Evolutionary conservation across 2,113 vertebrate genomes (phyloP).

Genomic region (Semnornis frantzii): DNA sequence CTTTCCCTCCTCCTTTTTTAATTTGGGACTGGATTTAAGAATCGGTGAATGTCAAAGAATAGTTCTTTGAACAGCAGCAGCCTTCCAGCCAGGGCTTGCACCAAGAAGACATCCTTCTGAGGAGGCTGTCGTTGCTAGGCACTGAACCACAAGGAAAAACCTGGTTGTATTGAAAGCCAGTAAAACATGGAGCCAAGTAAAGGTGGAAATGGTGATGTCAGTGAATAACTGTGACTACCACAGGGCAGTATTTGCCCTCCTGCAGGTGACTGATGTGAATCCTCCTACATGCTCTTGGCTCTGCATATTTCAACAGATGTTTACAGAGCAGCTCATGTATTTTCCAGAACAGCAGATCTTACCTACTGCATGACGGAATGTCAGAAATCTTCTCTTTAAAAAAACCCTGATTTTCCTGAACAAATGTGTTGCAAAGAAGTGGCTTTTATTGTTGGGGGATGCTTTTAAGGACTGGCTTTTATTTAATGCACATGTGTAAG

Average conservation of each 20-base stretch:
- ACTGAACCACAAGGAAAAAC: background rate
- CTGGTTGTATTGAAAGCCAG: background rate
- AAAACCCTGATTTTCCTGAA: background rate
- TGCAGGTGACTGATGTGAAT: background rate
- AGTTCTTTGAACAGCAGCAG: background rate
- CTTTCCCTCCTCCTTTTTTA: background rate
- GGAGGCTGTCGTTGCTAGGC: fast-evolving
- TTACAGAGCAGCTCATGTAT: background rate
- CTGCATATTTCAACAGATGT: background rate
- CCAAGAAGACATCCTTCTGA: too few species aligned
- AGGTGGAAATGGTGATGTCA: background rate
- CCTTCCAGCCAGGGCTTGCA: background rate
- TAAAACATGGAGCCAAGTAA: background rate
- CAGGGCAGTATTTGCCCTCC: background rate
- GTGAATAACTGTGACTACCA: background rate
- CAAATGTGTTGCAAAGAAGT: background rate
- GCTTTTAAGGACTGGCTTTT: background rate
- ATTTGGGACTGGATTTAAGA: background rate
- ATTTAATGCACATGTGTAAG: background rate
- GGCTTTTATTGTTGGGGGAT: background rate
- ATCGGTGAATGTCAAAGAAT: fast-evolving
- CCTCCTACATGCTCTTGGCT: background rate
- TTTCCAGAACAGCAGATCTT: background rate
- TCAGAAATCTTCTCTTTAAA: background rate
- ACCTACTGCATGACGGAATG: background rate